These are phyloP conservation scores for Drosophila demipolita DNA, from an alignment of 2,888 invertebrate genomes.

Conservation along the genomic window DNA sequence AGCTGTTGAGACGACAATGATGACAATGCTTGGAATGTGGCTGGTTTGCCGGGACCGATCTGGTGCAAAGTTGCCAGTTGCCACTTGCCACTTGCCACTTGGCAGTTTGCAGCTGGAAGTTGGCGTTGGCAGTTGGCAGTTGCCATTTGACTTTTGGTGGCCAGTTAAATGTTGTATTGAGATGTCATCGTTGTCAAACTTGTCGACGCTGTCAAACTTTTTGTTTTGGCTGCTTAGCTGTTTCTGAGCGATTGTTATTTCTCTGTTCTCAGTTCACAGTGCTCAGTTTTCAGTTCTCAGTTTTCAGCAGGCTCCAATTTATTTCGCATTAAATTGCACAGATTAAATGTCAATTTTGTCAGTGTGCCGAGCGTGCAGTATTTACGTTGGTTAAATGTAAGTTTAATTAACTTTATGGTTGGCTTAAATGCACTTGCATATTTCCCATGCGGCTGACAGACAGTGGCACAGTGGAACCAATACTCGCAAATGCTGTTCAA, in stretches of 20 bases:
- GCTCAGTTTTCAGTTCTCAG: background rate
- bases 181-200: slow-evolving; percentile 38
- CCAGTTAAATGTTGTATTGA: slow-evolving; percentile 26
- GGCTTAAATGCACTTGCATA: slow-evolving; percentile 22
- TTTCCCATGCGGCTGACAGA: background rate
- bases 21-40: slow-evolving; percentile 25
- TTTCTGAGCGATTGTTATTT: slow-evolving; percentile 18
- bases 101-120: background rate
- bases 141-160: slow-evolving; percentile 5
- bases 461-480: slow-evolving; percentile 13
- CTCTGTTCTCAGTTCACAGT: background rate
- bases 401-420: slow-evolving; percentile 55
- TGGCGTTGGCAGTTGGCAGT: background rate
- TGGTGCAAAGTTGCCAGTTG: slow-evolving; percentile 4
- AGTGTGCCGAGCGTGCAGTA: background rate
- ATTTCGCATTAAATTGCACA: slow-evolving; percentile 29
- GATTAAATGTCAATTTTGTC: slow-evolving; percentile 26
- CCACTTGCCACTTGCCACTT: background rate
- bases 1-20: slow-evolving; percentile 23
- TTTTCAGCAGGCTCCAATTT: slow-evolving; percentile 13
- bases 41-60: background rate
- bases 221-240: slow-evolving; percentile 6
- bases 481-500: background rate
- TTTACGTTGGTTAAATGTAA: slow-evolving; percentile 22
- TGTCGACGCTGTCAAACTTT: slow-evolving; percentile 32